Base-by-base conservation (phyloP, 2,888 invertebrate species). In the Acleris sparsana region DNA sequence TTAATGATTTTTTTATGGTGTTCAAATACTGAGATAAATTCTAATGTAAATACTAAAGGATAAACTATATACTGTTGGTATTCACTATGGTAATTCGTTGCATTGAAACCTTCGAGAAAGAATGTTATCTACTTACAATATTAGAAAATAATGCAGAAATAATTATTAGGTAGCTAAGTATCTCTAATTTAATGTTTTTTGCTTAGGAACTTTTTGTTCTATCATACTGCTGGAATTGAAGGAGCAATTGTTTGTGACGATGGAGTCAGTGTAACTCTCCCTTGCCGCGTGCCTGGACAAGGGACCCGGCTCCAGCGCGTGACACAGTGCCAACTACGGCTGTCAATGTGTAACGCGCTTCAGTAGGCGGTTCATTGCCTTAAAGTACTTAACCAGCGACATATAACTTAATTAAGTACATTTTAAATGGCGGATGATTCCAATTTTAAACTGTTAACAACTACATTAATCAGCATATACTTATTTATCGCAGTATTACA, bases 131-230 rank as follows among this genome's bases (percentile, higher is more conserved):
- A 91, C 83, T 86, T 88, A 89, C 73, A 78, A 79, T 57, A 62
- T 82, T 83, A 82, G 74, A 83, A 85, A 82, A 80, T 83, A 86
- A 39, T 39, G 39, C 83, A 82, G 79, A 86, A 87, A 87, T 84
- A 82, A 87, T 81, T 73, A 74, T 80, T 79, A 75, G 71, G 73
- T 82, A 80, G 80, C 69, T 84, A 87, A 75, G 53, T 66, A 62
- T 66, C 25, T 62, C 61, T 66, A 66, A 33, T 62, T 66, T 66
- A 84, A 81, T 80, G 78, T 89, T 85, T 82, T 81, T 82, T 78
- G 77, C 80, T 84, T 90, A 92, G 92, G 92, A 92, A 92, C 92
- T 91, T 85, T 88, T 75, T 84, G 87, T 86, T 89, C 88, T 84
- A 83, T 80, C 72, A 83, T 87, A 88, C 82, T 84, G 83, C 67